Percentiles rank a stretch among this genome's conserved stretches.
Conservation (phyloP, 2,888 invertebrate species). For the Polyploca ridens region DNA sequence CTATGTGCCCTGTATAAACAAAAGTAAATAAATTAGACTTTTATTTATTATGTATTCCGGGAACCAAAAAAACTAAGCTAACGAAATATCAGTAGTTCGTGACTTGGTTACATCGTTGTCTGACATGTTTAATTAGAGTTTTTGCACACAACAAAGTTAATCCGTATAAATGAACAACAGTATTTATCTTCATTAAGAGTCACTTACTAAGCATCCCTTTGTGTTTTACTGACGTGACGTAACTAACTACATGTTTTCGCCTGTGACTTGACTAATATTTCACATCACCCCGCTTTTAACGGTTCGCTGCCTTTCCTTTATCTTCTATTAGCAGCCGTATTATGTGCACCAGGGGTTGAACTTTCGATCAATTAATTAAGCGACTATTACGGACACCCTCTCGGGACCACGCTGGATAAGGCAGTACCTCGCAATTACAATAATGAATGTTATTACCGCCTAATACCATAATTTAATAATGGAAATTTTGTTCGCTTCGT, state of each 20-base stretch:
- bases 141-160: slow-evolving; percentile 73
- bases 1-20: too few relatives aligned
- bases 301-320: slow-evolving; percentile 76
- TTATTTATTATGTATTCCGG: not conserved
- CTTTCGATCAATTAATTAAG: slow-evolving; percentile 83
- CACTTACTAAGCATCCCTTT: slow-evolving; percentile 80
- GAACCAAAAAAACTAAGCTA: not conserved
- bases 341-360: slow-evolving; percentile 78
- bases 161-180: slow-evolving; percentile 77
- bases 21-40: not conserved
- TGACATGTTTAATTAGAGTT: slow-evolving; percentile 64
- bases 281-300: slow-evolving; percentile 78
- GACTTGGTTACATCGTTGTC: slow-evolving; percentile 47
- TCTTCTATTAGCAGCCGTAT: slow-evolving; percentile 77
- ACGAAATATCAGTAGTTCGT: slow-evolving; percentile 14
- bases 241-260: slow-evolving; percentile 77
- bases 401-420: slow-evolving; percentile 60
- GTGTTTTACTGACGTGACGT: slow-evolving; percentile 75
- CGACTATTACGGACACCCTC: slow-evolving; percentile 72
- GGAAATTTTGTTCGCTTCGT: slow-evolving; percentile 33
- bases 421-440: slow-evolving; percentile 63
- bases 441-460: slow-evolving; percentile 69
- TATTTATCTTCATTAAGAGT: slow-evolving; percentile 84
- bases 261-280: slow-evolving; percentile 80
- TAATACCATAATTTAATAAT: slow-evolving; percentile 62